Percentiles rank a stretch among this genome's conserved stretches.
Evolutionary conservation across 37 sponge, comb jelly and placozoan genomes (phyloP).

Genomic region (Amphimedon queenslandica): DNA sequence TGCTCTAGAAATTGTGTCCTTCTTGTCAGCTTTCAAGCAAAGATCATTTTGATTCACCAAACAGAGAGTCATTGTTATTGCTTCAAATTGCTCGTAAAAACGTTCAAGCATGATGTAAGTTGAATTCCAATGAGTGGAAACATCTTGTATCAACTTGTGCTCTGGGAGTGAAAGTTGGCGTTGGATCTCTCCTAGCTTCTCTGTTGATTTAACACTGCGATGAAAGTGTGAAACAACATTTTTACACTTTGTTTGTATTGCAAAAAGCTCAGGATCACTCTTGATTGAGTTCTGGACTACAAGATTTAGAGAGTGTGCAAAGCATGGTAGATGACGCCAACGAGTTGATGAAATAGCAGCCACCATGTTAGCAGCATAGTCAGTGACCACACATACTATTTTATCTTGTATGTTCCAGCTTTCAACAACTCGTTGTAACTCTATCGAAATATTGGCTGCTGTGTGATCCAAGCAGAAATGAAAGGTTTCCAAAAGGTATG

Average conservation of each 20-base stretch:
- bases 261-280: not conserved
- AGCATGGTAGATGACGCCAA: slow-evolving; percentile 4
- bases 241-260: not conserved
- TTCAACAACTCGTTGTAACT: not conserved
- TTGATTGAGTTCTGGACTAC: not conserved
- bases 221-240: slow-evolving; percentile 4
- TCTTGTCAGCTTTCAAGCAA: not conserved
- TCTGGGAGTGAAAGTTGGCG: too few species aligned
- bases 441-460: too few species aligned
- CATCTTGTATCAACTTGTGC: too few species aligned
- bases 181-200: too few species aligned
- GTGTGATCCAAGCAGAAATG: not conserved
- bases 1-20: not conserved
- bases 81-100: not conserved
- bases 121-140: too few species aligned
- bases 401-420: not conserved
- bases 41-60: too few species aligned
- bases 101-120: slow-evolving; percentile 5
- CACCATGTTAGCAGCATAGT: not conserved
- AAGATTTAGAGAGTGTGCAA: slow-evolving; percentile 8
- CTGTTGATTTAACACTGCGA: too few species aligned
- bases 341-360: not conserved
- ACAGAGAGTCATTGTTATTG: not conserved
- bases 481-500: too few species aligned
- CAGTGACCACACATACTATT: not conserved